Conservation (phyloP, 1,140 invertebrate species). For the Maniola jurtina region DNA sequence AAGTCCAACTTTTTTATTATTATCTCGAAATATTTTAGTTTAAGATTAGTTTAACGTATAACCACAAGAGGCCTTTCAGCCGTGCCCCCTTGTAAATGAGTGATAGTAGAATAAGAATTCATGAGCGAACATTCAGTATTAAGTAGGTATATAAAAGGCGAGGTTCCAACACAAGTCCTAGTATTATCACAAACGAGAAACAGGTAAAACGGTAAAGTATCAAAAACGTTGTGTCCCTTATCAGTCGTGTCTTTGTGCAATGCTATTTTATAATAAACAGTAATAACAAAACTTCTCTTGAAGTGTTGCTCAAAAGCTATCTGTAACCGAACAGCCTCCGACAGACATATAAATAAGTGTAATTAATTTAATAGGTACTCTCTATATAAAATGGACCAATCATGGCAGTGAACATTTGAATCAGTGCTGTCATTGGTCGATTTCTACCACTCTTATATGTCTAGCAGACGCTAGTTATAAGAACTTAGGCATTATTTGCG, state of each 20-base stretch:
- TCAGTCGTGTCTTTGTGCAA: conserved; percentile 77
- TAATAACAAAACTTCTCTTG: conserved; percentile 72
- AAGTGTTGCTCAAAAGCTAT: conserved; percentile 75
- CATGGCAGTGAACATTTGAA: conserved; percentile 67
- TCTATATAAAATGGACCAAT: conserved; percentile 75
- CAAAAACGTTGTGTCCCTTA: conserved; percentile 76
- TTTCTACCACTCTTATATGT: conserved; percentile 73
- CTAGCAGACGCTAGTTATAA: conserved; percentile 69
- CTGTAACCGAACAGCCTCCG: conserved; percentile 70
- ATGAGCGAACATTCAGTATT: conserved; percentile 55
- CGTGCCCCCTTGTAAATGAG: conserved; percentile 23
- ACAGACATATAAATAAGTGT: conserved; percentile 76
- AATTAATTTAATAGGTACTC: conserved; percentile 48
- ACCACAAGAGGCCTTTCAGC: conserved; percentile 11
- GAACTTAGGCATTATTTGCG: conserved; percentile 67
- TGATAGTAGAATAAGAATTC: conserved; percentile 50
- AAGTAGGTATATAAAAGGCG: conserved; percentile 52
- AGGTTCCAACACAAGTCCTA: conserved; percentile 59
- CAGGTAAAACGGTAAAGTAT: conserved; percentile 75
- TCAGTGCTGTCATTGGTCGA: conserved; percentile 76
- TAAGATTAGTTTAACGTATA: conserved; percentile 28
- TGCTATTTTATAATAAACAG: conserved; percentile 70
- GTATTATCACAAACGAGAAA: conserved; percentile 67
- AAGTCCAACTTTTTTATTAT: conserved; percentile 29
- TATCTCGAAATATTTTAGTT: conserved; percentile 24